Evolutionary conservation across 2,113 vertebrate species (phyloP).

Genomic region (Pyxicephalus adspersus): DNA sequence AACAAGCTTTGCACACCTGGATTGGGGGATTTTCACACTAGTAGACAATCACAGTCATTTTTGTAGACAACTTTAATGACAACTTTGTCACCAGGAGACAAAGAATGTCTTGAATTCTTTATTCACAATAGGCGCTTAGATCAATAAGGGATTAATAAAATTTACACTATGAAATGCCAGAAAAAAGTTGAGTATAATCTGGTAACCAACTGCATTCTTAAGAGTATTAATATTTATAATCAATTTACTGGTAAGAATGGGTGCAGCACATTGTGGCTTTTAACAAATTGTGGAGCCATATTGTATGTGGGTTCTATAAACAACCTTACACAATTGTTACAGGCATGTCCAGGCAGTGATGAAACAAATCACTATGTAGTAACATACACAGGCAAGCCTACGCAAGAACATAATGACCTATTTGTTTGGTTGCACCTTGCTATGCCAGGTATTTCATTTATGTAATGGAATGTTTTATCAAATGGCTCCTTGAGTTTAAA

Average conservation of each 20-base stretch:
- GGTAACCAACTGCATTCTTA: too few relatives aligned
- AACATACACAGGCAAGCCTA: background rate
- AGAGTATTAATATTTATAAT: background rate
- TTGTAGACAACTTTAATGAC: too few relatives aligned
- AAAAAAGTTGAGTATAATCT: too few relatives aligned
- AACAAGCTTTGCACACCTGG: too few relatives aligned
- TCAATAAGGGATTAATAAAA: too few relatives aligned
- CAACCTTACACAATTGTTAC: background rate
- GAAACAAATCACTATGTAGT: conserved; percentile 6
- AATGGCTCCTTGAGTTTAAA: background rate
- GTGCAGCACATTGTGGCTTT: background rate
- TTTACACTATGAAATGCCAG: too few relatives aligned
- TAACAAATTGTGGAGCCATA: too few relatives aligned
- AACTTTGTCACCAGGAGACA: too few relatives aligned
- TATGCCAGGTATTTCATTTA: conserved; percentile 38
- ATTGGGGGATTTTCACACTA: too few relatives aligned
- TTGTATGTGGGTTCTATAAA: background rate
- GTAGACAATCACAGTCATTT: too few relatives aligned
- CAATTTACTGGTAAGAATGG: background rate
- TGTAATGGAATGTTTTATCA: background rate
- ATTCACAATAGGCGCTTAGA: too few relatives aligned
- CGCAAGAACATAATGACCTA: background rate
- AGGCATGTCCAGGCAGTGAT: conserved; percentile 21
- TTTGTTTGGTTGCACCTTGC: background rate
- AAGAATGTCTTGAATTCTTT: too few relatives aligned